Evolutionary conservation across 2,888 invertebrate species (phyloP).

Genomic region (Augiades crinisus): DNA sequence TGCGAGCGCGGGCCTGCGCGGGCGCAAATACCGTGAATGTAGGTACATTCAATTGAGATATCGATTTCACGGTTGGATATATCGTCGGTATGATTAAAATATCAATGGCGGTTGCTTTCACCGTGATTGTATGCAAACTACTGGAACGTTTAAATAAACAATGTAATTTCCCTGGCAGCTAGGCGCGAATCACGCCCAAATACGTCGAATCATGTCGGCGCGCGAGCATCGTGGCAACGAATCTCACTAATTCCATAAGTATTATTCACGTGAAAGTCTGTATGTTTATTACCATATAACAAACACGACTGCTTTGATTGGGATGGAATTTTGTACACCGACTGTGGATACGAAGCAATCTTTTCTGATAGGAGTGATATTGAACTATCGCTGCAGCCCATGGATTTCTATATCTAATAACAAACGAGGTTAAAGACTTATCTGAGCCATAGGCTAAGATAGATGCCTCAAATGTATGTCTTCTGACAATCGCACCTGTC

Average conservation of each 20-base stretch:
- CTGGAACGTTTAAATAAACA: conserved; percentile 52
- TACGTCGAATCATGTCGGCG: conserved; percentile 33
- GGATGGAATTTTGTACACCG: too few relatives aligned
- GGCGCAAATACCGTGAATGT: conserved; percentile 19
- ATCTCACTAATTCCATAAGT: background rate
- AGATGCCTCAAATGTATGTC: too few relatives aligned
- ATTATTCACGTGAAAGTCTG: too few relatives aligned
- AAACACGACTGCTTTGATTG: too few relatives aligned
- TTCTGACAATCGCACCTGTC: too few relatives aligned
- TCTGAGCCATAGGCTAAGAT: too few relatives aligned
- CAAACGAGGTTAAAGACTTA: too few relatives aligned
- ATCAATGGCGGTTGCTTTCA: conserved; percentile 68
- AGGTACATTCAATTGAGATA: conserved; percentile 42
- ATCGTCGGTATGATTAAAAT: conserved; percentile 66
- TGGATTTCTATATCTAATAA: too few relatives aligned
- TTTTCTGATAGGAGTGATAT: too few relatives aligned
- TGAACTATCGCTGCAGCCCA: too few relatives aligned
- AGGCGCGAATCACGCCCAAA: conserved; percentile 41
- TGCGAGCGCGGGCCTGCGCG: conserved; percentile 20
- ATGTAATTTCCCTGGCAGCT: conserved; percentile 46
- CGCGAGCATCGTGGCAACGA: conserved; percentile 7
- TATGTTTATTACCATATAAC: too few relatives aligned
- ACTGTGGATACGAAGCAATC: too few relatives aligned
- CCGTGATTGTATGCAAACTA: conserved; percentile 77
- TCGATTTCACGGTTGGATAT: conserved; percentile 64